Percentiles rank a stretch among this genome's conserved stretches.
These are phyloP conservation scores for Siniperca scherzeri DNA, from an alignment of 2,797 vertebrate genomes.

Conservation along the genomic window DNA sequence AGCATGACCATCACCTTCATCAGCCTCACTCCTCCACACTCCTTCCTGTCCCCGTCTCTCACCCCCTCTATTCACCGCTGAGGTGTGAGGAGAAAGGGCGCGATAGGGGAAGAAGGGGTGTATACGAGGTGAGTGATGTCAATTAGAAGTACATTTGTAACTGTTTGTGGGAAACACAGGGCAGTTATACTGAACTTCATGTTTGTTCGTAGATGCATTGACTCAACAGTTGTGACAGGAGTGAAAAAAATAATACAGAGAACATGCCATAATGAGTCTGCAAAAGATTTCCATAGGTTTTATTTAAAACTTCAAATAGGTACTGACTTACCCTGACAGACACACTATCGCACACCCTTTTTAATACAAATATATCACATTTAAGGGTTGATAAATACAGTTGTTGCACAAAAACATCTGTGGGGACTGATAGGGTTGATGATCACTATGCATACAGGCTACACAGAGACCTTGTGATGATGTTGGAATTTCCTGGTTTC, in stretches of 20 bases:
- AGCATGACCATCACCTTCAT: conserved; percentile 64
- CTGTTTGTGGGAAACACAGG: conserved; percentile 58
- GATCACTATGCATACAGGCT: too few species aligned
- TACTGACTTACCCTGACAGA: too few species aligned
- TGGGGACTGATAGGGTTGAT: too few species aligned
- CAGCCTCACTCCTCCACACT: conserved; percentile 52
- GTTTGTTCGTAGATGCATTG: conserved; percentile 2
- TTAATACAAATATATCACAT: too few species aligned
- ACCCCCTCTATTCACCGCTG: conserved; percentile 36
- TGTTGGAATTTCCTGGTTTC: too few species aligned
- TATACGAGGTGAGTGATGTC: conserved; percentile 51
- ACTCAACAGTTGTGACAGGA: background rate
- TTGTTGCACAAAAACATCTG: too few species aligned
- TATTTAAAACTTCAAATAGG: too few species aligned
- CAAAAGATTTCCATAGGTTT: too few species aligned
- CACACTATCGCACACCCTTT: too few species aligned
- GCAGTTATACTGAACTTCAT: conserved; percentile 33
- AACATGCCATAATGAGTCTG: background rate
- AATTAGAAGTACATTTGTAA: conserved; percentile 66
- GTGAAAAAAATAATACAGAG: background rate
- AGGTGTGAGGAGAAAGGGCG: conserved; percentile 53
- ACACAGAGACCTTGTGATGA: too few species aligned
- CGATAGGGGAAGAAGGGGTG: background rate
- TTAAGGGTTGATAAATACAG: too few species aligned
- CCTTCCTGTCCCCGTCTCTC: conserved; percentile 50